A percentile compares a stretch with the other conserved stretches of the same genome.
These are phyloP conservation scores for Apeira syringaria DNA, from an alignment of 2,888 invertebrate species.

Conservation along the genomic window DNA sequence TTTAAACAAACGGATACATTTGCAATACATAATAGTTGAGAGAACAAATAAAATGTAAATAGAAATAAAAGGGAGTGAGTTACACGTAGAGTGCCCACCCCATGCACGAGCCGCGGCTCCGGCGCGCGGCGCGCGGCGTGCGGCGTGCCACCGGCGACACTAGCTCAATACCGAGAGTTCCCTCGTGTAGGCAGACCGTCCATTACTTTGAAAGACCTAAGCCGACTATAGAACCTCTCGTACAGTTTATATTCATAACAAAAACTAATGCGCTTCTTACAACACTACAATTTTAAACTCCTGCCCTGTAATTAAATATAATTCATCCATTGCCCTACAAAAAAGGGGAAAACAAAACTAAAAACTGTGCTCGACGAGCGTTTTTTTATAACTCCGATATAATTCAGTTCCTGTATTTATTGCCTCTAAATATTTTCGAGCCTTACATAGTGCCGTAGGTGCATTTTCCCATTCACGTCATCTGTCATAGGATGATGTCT, in stretches of 20 bases:
- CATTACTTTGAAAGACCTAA: constrained; percentile 41
- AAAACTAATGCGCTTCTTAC: constrained; percentile 12
- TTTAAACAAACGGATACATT: constrained; percentile 20
- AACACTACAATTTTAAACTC: no score
- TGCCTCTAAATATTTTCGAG: no score
- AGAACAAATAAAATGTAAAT: constrained; percentile 35
- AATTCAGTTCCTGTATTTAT: no score
- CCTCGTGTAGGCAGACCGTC: constrained; percentile 42
- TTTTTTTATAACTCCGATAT: no score
- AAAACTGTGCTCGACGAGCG: no score
- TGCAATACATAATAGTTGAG: constrained; percentile 12
- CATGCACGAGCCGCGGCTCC: constrained; percentile 57
- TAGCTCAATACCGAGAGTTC: constrained; percentile 49
- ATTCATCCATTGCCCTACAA: neutral
- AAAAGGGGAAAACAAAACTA: neutral
- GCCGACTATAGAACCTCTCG: constrained; percentile 29
- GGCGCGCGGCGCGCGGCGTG: constrained; percentile 52
- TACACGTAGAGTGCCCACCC: constrained; percentile 39
- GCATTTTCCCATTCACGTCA: no score
- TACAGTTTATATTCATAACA: constrained; percentile 17
- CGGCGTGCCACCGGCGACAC: constrained; percentile 55
- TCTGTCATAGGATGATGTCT: no score
- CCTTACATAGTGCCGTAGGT: no score
- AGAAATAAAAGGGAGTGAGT: constrained; percentile 53
- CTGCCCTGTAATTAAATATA: constrained; percentile 3